phyloP scores from a whole-genome alignment of 2,113 vertebrate species.

The Lagopus muta region DNA sequence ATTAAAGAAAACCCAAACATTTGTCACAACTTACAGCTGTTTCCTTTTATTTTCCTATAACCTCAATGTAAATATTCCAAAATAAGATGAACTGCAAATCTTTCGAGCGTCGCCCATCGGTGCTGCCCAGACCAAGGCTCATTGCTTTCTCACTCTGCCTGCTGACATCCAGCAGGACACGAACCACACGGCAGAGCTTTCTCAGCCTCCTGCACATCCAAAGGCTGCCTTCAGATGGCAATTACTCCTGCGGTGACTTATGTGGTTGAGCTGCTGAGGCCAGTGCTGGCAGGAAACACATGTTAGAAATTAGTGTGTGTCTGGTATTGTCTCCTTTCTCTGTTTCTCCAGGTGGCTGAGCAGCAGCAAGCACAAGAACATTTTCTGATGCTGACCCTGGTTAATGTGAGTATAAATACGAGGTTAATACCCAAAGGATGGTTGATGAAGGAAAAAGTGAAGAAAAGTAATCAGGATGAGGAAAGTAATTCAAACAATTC shows the following conservation, averaged over 20 bases:
- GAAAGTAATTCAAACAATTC: constrained; percentile 59
- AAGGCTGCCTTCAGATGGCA: background rate
- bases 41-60: background rate
- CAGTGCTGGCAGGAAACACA: constrained; percentile 60
- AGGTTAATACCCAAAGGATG: constrained; percentile 63
- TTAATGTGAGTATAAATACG: constrained; percentile 54
- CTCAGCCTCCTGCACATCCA: background rate
- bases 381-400: constrained; percentile 57
- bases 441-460: constrained; percentile 57
- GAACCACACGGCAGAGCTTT: background rate
- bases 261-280: constrained; percentile 12
- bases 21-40: background rate
- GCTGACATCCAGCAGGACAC: background rate
- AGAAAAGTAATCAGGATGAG: constrained; percentile 52
- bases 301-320: constrained; percentile 65
- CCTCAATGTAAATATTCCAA: background rate
- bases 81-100: background rate
- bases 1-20: background rate
- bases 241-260: background rate
- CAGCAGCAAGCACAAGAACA: constrained; percentile 43
- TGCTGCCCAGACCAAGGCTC: background rate
- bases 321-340: constrained; percentile 67
- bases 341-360: constrained; percentile 70
- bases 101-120: background rate
- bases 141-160: background rate